phyloP scores from a whole-genome alignment of 2,888 invertebrate species.

The Crepidodera aurea region DNA sequence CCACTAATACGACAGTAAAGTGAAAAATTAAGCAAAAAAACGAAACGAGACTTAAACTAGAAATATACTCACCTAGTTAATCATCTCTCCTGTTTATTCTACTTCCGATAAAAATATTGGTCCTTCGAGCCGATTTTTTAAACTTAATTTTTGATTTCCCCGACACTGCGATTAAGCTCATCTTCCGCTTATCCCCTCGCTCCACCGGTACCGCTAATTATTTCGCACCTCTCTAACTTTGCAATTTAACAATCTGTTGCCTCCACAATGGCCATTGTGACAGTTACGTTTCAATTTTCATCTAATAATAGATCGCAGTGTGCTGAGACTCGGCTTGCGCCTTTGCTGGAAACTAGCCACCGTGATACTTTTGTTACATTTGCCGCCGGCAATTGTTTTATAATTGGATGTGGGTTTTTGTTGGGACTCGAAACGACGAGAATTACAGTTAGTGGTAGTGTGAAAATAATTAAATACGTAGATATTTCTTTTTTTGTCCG shows the following conservation, averaged over 20 bases:
- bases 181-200: background rate
- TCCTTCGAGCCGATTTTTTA: too few species aligned
- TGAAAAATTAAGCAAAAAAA: too few species aligned
- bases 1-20: too few species aligned
- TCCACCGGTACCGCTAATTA: slow-evolving; percentile 43
- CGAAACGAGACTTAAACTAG: too few species aligned
- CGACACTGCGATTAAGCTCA: slow-evolving; percentile 42
- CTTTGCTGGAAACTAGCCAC: slow-evolving; percentile 42
- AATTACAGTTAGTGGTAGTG: too few species aligned
- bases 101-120: too few species aligned
- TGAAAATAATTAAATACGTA: too few species aligned
- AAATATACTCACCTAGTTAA: too few species aligned
- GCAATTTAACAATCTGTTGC: slow-evolving; percentile 49
- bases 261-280: slow-evolving; percentile 46
- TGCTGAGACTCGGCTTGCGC: slow-evolving; percentile 31
- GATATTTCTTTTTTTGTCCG: too few species aligned
- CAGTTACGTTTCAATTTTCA: slow-evolving; percentile 41
- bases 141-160: too few species aligned
- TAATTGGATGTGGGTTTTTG: slow-evolving; percentile 35
- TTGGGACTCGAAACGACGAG: slow-evolving; percentile 37
- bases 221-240: slow-evolving; percentile 49
- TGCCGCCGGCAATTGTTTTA: slow-evolving; percentile 30
- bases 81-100: too few species aligned
- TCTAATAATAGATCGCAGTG: slow-evolving; percentile 35
- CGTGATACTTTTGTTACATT: slow-evolving; percentile 39